Evolutionary conservation across 2,113 vertebrate genomes (phyloP).

Genomic region (Ploceus nigricollis): DNA sequence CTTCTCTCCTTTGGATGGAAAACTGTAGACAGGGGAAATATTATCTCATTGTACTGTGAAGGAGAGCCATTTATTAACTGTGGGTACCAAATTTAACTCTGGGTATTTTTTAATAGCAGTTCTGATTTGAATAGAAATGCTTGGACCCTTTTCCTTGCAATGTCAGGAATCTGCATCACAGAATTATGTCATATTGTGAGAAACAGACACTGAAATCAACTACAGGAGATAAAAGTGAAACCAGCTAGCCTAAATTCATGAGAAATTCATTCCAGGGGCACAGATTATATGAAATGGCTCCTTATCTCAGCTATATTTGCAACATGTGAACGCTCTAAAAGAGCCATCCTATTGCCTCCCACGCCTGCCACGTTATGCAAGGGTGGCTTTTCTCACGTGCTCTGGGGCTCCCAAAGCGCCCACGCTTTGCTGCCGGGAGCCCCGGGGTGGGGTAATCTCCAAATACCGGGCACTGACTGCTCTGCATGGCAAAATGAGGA

Average conservation of each 20-base stretch:
- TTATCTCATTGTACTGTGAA: background rate
- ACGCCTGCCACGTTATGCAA: background rate
- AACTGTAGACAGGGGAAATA: slow-evolving; percentile 9
- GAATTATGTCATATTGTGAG: background rate
- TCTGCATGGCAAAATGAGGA: background rate
- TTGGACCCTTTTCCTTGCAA: slow-evolving; percentile 15
- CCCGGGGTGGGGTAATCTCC: background rate
- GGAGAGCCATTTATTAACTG: slow-evolving; percentile 19
- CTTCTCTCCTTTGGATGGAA: slow-evolving; percentile 39
- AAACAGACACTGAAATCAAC: background rate
- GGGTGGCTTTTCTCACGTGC: background rate
- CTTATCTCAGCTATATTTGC: background rate
- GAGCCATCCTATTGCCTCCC: slow-evolving; percentile 7
- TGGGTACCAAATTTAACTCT: slow-evolving; percentile 34
- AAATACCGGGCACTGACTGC: background rate
- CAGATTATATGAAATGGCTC: background rate
- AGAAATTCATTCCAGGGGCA: background rate
- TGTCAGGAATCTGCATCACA: background rate
- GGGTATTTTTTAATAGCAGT: background rate
- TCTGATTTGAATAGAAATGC: background rate
- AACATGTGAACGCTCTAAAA: background rate
- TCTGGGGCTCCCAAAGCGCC: background rate
- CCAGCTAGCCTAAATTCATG: background rate
- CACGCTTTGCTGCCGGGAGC: background rate
- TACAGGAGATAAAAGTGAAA: background rate